These are phyloP conservation scores for Acanthurus leucopareius DNA, from an alignment of 2,797 vertebrate species.

Conservation along the genomic window DNA sequence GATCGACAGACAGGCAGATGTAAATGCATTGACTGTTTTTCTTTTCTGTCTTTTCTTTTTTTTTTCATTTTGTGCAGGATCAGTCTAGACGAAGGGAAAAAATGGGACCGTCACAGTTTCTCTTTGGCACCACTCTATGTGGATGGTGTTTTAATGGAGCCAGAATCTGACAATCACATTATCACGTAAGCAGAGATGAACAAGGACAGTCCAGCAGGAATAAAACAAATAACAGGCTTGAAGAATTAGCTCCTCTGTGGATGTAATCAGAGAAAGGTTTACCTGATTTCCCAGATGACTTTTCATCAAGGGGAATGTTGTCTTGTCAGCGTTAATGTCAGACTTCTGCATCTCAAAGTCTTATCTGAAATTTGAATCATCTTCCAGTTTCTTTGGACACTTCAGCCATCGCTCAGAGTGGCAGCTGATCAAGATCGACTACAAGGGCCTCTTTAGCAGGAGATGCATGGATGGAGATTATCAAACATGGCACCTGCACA, in stretches of 20 bases:
- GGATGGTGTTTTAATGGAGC: conserved; percentile 96
- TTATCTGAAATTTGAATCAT: conserved; percentile 24
- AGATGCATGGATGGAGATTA: conserved; percentile 94
- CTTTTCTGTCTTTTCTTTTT: conserved; percentile 26
- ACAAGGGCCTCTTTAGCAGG: conserved; percentile 91
- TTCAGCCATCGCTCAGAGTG: conserved; percentile 96
- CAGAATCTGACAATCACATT: conserved; percentile 94
- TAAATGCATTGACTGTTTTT: conserved; percentile 50
- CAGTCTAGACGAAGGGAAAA: conserved; percentile 95
- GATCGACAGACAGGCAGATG: conserved; percentile 41
- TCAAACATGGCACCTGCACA: conserved; percentile 94
- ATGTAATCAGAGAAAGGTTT: conserved; percentile 44
- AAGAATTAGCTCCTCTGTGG: conserved; percentile 24
- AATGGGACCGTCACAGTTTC: conserved; percentile 95
- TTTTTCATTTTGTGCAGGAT: conserved; percentile 85
- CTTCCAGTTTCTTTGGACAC: conserved; percentile 94
- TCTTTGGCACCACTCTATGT: conserved; percentile 94
- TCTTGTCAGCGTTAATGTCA: conserved; percentile 12
- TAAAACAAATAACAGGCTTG: conserved; percentile 39
- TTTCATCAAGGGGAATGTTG: conserved; percentile 14
- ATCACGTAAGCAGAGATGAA: conserved; percentile 92
- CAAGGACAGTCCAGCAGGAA: conserved; percentile 27
- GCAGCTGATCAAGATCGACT: conserved; percentile 98
- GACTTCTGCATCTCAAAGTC: conserved; percentile 13
- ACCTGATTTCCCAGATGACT: neutral